phyloP scores from a whole-genome alignment of 2,888 invertebrate genomes.

The Dermolepida albohirtum region DNA sequence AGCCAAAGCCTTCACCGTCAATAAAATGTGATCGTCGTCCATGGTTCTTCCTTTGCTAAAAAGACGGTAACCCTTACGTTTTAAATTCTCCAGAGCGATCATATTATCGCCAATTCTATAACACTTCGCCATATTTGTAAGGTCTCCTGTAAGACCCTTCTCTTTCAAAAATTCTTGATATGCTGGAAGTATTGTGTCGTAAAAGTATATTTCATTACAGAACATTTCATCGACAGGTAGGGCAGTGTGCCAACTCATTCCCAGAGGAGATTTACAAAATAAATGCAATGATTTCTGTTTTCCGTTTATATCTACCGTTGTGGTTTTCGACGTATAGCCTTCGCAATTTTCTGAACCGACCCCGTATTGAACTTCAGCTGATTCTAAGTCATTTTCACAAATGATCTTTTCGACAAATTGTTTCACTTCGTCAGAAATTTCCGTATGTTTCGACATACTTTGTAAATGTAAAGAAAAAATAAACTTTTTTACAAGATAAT shows the following conservation, averaged over 20 bases:
- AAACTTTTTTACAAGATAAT: too few species aligned
- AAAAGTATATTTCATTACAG: conserved; percentile 25
- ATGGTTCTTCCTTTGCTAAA: conserved; percentile 60
- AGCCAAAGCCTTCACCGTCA: conserved; percentile 59
- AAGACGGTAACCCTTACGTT: conserved; percentile 56
- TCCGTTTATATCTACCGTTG: conserved; percentile 13
- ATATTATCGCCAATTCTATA: conserved; percentile 54
- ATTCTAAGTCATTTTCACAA: background rate
- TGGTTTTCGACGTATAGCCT: conserved; percentile 32
- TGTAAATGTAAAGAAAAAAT: too few species aligned
- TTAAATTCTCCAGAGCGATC: conserved; percentile 61
- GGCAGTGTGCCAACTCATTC: background rate
- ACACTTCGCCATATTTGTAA: conserved; percentile 34
- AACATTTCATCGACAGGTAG: background rate
- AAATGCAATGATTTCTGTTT: conserved; percentile 21
- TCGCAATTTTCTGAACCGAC: conserved; percentile 34
- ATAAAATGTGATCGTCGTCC: conserved; percentile 61
- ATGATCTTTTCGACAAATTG: conserved; percentile 21
- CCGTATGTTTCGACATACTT: too few species aligned
- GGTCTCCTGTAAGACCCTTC: conserved; percentile 13
- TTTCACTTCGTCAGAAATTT: background rate
- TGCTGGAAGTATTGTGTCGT: conserved; percentile 14
- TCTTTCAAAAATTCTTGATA: conserved; percentile 29
- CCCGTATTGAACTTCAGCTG: conserved; percentile 7
- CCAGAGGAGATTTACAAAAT: conserved; percentile 29